Base-by-base conservation (phyloP, 2,888 invertebrate genomes). In the Bombyx huttoni region DNA sequence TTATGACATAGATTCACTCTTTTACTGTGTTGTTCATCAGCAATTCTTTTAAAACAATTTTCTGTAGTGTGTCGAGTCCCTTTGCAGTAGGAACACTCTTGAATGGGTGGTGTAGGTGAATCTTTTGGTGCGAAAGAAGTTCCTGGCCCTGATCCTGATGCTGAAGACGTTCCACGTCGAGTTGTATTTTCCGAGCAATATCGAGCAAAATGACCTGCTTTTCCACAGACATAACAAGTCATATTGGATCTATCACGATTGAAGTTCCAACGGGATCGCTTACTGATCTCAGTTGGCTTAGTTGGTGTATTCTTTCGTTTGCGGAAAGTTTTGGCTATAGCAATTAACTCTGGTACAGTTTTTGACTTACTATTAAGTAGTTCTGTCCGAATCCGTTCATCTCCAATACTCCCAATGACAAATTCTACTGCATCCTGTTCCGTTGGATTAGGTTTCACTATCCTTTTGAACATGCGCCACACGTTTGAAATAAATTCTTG, bases 311-410 rank as follows among this genome's bases (percentile, higher is more conserved):
- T 24, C 24, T 24, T 24, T 24, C 24, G 24, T 24, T 24, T 24
- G 1, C 24, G 24, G 3, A 24, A 24, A 1, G 24, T 24, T 24
- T 24, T 24, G 24, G 24, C 68, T 7, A 68, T 56, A 0, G 66
- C 65, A 34, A 65, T 64, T 0, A 65, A 48, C 34, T 65, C 65
- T 0, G 64, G 63, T 0, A 65, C 62, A 1, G 61, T 54, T 0
- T 54, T 55, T 0, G 63, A 61, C 46, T 59, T 55, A 0, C 59
- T 56, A 53, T 62, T 67, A 13, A 67, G 45, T 13, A 65, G 49
- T 52, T 65, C 64, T 6, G 65, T 64, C 3, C 65, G 51, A 1
- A 69, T 48, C 0, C 62, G 59, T 46, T 60, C 65, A 49, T 70
- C 67, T 8, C 51, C 49, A 13, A 67, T 46, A 13, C 58, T 55